phyloP scores from a whole-genome alignment of 1,140 invertebrate genomes.

The Drosophila rhopaloa region DNA sequence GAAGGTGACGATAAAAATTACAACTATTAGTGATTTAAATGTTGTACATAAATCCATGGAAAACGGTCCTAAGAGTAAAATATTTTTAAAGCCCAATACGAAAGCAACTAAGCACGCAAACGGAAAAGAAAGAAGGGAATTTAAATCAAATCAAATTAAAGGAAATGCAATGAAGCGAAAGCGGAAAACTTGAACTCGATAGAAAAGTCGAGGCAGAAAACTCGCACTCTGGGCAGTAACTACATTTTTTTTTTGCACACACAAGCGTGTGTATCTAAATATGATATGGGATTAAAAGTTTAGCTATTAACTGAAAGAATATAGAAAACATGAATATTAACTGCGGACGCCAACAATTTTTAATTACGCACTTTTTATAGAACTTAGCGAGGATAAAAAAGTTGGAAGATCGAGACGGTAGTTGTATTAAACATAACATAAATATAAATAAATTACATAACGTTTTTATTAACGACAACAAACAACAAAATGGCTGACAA shows the following conservation, averaged over 20 bases:
- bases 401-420: constrained; percentile 1
- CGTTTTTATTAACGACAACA: constrained; percentile 67
- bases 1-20: constrained; percentile 21
- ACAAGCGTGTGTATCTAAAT: constrained; percentile 32
- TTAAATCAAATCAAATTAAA: constrained; percentile 43
- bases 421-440: constrained; percentile 32
- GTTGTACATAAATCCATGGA: constrained; percentile 69
- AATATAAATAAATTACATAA: constrained; percentile 57
- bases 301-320: constrained; percentile 49
- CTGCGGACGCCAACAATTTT: constrained; percentile 70
- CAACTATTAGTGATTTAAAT: constrained; percentile 78
- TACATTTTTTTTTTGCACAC: constrained; percentile 41
- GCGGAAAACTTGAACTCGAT: constrained; percentile 21
- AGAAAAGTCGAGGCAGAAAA: constrained; percentile 10
- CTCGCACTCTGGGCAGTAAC: constrained; percentile 32
- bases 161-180: constrained; percentile 23
- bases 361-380: constrained; percentile 79
- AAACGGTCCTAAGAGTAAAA: constrained; percentile 58
- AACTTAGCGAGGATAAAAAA: constrained; percentile 36
- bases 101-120: constrained; percentile 58
- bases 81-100: constrained; percentile 68
- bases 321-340: constrained; percentile 26
- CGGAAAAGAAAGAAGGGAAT: constrained; percentile 22
- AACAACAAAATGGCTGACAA: constrained; percentile 75
- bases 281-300: constrained; percentile 50